These are phyloP conservation scores for Rhabditoides inermis DNA, from an alignment of 2,888 invertebrate genomes.

Conservation along the genomic window DNA sequence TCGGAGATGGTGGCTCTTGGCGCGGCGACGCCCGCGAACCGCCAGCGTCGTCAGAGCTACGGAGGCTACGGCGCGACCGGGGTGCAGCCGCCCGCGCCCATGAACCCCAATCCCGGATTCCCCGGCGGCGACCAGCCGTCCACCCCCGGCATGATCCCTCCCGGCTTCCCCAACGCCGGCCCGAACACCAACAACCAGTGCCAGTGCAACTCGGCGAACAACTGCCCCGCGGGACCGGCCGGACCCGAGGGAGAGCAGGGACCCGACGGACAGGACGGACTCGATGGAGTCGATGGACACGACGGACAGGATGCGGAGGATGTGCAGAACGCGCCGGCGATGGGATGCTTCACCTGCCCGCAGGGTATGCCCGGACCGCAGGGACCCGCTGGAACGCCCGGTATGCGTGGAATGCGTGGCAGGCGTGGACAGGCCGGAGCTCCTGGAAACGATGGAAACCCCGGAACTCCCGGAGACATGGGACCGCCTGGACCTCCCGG, in stretches of 20 bases:
- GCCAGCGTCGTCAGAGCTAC: slow-evolving; percentile 45
- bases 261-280: slow-evolving; percentile 31
- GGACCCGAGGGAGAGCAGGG: slow-evolving; percentile 24
- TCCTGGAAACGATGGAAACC: slow-evolving; percentile 36
- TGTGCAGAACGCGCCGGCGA: slow-evolving; percentile 35
- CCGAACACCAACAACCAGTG: background rate
- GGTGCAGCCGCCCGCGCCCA: slow-evolving; percentile 21
- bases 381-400: slow-evolving; percentile 33
- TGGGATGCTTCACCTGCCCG: slow-evolving; percentile 44
- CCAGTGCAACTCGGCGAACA: slow-evolving; percentile 34
- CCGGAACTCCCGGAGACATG: slow-evolving; percentile 25
- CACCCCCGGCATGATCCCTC: too few species aligned
- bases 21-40: slow-evolving; percentile 48
- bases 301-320: slow-evolving; percentile 43
- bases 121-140: background rate
- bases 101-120: slow-evolving; percentile 6
- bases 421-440: slow-evolving; percentile 34
- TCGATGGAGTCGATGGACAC: slow-evolving; percentile 34
- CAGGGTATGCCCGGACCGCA: slow-evolving; percentile 33
- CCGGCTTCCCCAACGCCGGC: too few species aligned
- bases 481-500: slow-evolving; percentile 34
- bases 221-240: slow-evolving; percentile 39
- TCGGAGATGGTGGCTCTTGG: slow-evolving; percentile 47
- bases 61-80: slow-evolving; percentile 43
- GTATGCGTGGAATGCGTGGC: slow-evolving; percentile 44